Percentiles rank a stretch among this genome's conserved stretches.
These are phyloP conservation scores for Drosophila erecta DNA, from an alignment of 1,140 invertebrate genomes.

Conservation along the genomic window DNA sequence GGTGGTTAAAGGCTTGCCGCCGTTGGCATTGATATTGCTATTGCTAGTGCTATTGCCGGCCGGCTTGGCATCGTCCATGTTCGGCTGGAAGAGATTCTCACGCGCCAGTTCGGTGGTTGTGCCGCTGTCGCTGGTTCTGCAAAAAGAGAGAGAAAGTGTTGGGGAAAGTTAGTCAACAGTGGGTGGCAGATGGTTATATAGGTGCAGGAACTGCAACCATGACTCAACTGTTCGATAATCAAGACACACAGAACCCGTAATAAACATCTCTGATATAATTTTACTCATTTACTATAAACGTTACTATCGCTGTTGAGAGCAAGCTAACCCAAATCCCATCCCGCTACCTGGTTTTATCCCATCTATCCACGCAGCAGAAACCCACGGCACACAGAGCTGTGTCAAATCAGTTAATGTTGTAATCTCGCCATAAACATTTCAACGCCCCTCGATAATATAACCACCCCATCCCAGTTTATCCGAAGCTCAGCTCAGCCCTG, in stretches of 20 bases:
- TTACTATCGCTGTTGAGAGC: no score
- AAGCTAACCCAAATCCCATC: conserved; percentile 9
- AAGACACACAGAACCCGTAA: background rate
- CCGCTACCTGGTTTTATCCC: conserved; percentile 8
- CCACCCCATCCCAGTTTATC: background rate
- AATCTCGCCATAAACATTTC: conserved; percentile 51
- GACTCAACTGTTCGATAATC: background rate
- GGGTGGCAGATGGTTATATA: background rate
- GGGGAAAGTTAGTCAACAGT: conserved; percentile 69
- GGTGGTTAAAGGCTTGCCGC: conserved; percentile 15
- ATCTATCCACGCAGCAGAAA: conserved; percentile 11
- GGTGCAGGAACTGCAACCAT: no score
- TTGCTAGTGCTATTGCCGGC: conserved; percentile 36
- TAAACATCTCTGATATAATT: no score
- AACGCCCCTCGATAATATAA: conserved; percentile 43
- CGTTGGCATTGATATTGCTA: conserved; percentile 2
- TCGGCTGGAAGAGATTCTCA: conserved; percentile 83
- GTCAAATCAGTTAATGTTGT: conserved; percentile 43
- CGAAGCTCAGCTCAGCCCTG: conserved; percentile 14
- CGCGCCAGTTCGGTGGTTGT: conserved; percentile 71
- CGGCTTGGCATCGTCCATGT: conserved; percentile 75
- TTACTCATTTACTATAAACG: no score
- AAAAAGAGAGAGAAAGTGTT: conserved; percentile 73
- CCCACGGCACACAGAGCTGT: conserved; percentile 16
- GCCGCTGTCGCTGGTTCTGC: conserved; percentile 62